Evolutionary conservation across 2,888 invertebrate species (phyloP), one percentile per base, ranked within the genome.

Genomic region (Rotaria macrura): DNA sequence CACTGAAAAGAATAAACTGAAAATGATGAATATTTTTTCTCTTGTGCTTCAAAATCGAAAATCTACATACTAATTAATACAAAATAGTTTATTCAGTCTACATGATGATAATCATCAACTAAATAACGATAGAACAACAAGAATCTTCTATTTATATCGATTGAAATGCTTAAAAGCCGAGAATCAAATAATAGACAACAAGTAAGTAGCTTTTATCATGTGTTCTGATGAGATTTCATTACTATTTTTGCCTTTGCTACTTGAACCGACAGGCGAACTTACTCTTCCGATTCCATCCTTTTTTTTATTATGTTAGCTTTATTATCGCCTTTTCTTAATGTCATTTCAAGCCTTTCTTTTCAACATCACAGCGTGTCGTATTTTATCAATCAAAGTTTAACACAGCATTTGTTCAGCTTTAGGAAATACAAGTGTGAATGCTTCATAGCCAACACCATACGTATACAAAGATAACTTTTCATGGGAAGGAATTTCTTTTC

Each of bases 401-500:
- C 12, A 34, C 3, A 29, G 0, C 34, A 34, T 20, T 65, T 34
- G 10, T 65, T 65, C 65, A 34, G 34, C 65, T 34, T 20, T 29
- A 65, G 65, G 65, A 65, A 65, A 65, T 29, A 65, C 17, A 34
- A 65, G 65, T 65, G 65, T 65, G 34, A 65, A 65, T 65, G 65
- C 34, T 65, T 65, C 65, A 65, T 65, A 65, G 2, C 65, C 65
- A 34, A 65, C 34, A 20, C 65, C 65, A 65, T 65, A 65, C 34
- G 65, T 65, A 65, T 65, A 65, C 65, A 65, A 6, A 14, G 65
- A 29, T 65, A 65, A 34, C 20, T 34, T 4, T 17, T 65, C 65
- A 65, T 65, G 65, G 17, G 65, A 65, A 20, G 65, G 65, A 65
- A 65, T 65, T 65, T 65, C 65, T 65, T 65, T 65, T 65, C 65